Base-by-base conservation (phyloP, 2,888 invertebrate species). In the Parascotia fuliginaria region DNA sequence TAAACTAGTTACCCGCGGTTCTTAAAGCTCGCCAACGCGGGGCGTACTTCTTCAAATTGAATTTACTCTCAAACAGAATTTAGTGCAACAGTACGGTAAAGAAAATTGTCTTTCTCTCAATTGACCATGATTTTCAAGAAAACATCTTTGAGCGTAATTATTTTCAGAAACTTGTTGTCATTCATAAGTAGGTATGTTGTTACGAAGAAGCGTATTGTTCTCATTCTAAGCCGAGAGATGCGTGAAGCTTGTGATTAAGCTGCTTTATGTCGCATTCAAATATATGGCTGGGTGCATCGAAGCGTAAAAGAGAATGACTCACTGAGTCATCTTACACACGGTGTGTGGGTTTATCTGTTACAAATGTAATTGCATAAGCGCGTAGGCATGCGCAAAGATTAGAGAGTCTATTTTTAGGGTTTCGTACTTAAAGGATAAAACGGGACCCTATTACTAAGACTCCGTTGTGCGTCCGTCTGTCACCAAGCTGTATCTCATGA, bases 1-100 rank as follows among this genome's bases (percentile, higher is more conserved):
- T 61, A 73, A 77, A 79, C 69, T 64, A 71, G 70, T 77, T 76
- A 66, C 52, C 53, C 48, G 60, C 48, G 70, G 72, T 77, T 69
- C 62, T 68, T 70, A 55, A 69, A 59, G 60, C 63, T 45, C 37
- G 31, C 52, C 57, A 60, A 64, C 57, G 4, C 55, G 60, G 36
- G 51, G 65, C 63, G 66, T 64, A 73, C 71, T 78, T 71, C 70
- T 73, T 70, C 65, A 77, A 80, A 83, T 79, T 79, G 72, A 81
- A 80, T 83, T 84, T 77, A 40, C 55, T 57, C 55, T 72, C 61
- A 59, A 58, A 47, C 47, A 51, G 65, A 66, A 72, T 72, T 75
- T 68, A 58, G 66, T 63, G 55, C 55, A 56, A 59, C 47, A 48
- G 65, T 58, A 65, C 71, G 62, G 67, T 61, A 56, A 69, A 62